Evolutionary conservation across 2,888 invertebrate genomes (phyloP).

Genomic region (Synanthedon andrenaeformis): DNA sequence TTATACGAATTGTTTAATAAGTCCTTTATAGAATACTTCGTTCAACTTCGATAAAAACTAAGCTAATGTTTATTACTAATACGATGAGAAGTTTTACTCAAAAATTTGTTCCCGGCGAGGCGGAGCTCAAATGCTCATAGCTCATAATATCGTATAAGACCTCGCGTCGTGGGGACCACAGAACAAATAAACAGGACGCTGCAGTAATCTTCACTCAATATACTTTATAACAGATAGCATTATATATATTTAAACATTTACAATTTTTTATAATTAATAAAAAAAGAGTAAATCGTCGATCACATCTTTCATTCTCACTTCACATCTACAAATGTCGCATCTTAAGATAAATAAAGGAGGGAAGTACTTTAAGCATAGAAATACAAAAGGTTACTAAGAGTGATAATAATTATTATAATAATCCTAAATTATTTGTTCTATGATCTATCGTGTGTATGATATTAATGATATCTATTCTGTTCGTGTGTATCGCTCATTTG

Average conservation of each 20-base stretch:
- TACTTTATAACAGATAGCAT: neutral
- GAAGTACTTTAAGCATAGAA: neutral
- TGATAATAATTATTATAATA: neutral
- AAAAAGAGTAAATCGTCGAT: too few relatives aligned
- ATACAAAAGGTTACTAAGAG: neutral
- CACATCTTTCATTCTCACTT: too few relatives aligned
- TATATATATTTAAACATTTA: neutral
- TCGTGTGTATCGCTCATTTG: too few relatives aligned
- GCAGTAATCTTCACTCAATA: too few relatives aligned
- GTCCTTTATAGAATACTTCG: conserved; percentile 39
- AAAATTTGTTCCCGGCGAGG: conserved; percentile 52
- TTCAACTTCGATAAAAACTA: conserved; percentile 40
- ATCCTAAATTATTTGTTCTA: too few relatives aligned
- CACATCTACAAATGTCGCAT: too few relatives aligned
- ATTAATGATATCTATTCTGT: too few relatives aligned
- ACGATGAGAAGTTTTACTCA: conserved; percentile 29
- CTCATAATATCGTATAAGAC: conserved; percentile 3
- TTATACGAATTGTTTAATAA: conserved; percentile 30
- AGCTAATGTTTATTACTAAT: conserved; percentile 36
- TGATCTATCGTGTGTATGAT: too few relatives aligned
- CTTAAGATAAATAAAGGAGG: too few relatives aligned
- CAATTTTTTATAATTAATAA: too few relatives aligned
- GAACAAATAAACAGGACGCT: neutral
- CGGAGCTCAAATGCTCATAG: conserved; percentile 1
- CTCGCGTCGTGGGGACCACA: conserved; percentile 16